These are phyloP conservation scores for Pogona vitticeps DNA, from an alignment of 2,113 vertebrate species.

Conservation along the genomic window DNA sequence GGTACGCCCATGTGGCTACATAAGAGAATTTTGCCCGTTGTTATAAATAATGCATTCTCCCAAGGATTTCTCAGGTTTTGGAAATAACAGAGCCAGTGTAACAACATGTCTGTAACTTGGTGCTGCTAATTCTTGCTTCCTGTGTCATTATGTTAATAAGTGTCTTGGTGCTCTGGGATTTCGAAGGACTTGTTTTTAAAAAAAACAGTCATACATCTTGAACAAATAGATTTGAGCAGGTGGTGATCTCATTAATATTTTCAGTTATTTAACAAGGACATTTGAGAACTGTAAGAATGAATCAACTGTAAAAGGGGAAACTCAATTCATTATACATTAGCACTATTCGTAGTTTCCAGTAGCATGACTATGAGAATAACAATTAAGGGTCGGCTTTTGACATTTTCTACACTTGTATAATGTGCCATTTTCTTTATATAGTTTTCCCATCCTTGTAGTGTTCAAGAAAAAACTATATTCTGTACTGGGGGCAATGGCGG, in stretches of 20 bases:
- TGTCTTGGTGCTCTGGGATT: background rate
- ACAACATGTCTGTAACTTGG: background rate
- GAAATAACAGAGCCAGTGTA: too few relatives aligned
- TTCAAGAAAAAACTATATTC: background rate
- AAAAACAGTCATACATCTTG: background rate
- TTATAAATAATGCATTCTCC: too few relatives aligned
- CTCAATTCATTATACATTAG: background rate
- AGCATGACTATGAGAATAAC: background rate
- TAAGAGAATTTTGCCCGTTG: too few relatives aligned
- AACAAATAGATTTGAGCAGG: background rate
- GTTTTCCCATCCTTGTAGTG: background rate
- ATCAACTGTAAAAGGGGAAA: background rate
- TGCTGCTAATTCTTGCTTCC: background rate
- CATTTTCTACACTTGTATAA: background rate
- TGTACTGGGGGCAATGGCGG: background rate
- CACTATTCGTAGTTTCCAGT: slow-evolving; percentile 4
- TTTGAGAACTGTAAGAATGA: background rate
- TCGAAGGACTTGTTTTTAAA: background rate
- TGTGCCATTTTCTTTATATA: background rate
- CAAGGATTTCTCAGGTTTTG: background rate
- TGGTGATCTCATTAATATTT: slow-evolving; percentile 20
- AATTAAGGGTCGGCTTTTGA: slow-evolving; percentile 3
- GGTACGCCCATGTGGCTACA: too few relatives aligned
- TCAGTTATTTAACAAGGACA: slow-evolving; percentile 9
- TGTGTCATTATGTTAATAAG: background rate